These are phyloP conservation scores for Hypocryptadius cinnamomeus DNA, from an alignment of 2,113 vertebrate species.

Conservation along the genomic window DNA sequence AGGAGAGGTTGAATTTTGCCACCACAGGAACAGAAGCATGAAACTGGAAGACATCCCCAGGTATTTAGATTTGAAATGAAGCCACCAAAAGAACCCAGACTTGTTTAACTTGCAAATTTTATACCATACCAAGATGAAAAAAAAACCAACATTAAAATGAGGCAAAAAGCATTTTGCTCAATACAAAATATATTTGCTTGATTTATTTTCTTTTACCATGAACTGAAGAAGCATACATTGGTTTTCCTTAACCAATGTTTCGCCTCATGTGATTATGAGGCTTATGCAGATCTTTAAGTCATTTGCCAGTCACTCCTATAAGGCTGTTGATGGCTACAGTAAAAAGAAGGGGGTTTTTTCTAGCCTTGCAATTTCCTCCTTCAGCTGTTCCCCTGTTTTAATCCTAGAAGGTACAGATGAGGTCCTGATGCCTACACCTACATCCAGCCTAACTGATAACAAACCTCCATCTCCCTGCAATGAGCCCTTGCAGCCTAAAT, in stretches of 20 bases:
- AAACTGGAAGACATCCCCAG: not conserved
- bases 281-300: not conserved
- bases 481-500: not conserved
- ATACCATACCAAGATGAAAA: not conserved
- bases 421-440: not conserved
- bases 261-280: not conserved
- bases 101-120: not conserved
- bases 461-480: not conserved
- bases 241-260: not conserved
- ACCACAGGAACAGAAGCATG: not conserved
- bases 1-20: not conserved
- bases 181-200: not conserved
- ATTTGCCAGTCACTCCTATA: not conserved
- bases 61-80: not conserved
- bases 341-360: accelerated
- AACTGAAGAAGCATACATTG: not conserved
- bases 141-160: not conserved
- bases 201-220: not conserved
- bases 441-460: not conserved
- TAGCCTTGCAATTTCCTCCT: not conserved
- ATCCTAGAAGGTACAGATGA: not conserved
- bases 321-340: not conserved
- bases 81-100: not conserved
- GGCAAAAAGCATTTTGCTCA: not conserved
- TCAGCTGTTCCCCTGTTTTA: not conserved